Conservation (phyloP, 2,797 vertebrate species). For the Sebastes alutus region DNA sequence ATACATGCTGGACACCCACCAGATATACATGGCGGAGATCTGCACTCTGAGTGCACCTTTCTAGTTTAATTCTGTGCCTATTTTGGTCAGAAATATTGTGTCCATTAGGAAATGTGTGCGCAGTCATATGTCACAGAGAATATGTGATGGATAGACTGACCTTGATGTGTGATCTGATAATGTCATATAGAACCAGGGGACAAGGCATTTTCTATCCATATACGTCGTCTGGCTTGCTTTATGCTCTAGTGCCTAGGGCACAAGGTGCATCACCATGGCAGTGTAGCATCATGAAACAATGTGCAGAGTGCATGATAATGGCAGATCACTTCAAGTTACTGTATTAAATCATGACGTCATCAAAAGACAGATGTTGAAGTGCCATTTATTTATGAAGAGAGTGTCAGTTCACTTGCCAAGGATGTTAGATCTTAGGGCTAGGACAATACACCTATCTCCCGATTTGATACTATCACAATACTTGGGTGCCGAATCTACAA, state of each 20-base stretch:
- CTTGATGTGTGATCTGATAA: conserved; percentile 37
- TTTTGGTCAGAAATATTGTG: conserved; percentile 19
- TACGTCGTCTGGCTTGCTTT: neutral
- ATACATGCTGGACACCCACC: neutral
- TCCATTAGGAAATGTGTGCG: conserved; percentile 15
- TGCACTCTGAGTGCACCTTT: neutral
- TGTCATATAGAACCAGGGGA: conserved; percentile 7
- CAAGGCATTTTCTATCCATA: neutral
- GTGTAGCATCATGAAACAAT: neutral
- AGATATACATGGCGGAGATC: neutral
- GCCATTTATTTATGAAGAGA: neutral
- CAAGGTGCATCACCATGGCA: neutral
- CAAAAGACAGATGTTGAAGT: neutral
- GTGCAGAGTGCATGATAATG: neutral
- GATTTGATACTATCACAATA: too few species aligned
- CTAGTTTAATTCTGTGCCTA: conserved; percentile 4
- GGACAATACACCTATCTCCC: too few species aligned
- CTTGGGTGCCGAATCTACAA: too few species aligned
- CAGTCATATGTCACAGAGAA: conserved; percentile 3
- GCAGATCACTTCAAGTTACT: neutral
- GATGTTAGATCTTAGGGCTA: too few species aligned
- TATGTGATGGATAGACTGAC: neutral
- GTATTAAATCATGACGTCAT: neutral
- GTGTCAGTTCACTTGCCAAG: neutral
- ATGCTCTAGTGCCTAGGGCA: neutral